Percentiles rank a stretch among this genome's conserved stretches.
phyloP scores from a whole-genome alignment of 2,113 vertebrate species.

The Microcebus ravelobensis region DNA sequence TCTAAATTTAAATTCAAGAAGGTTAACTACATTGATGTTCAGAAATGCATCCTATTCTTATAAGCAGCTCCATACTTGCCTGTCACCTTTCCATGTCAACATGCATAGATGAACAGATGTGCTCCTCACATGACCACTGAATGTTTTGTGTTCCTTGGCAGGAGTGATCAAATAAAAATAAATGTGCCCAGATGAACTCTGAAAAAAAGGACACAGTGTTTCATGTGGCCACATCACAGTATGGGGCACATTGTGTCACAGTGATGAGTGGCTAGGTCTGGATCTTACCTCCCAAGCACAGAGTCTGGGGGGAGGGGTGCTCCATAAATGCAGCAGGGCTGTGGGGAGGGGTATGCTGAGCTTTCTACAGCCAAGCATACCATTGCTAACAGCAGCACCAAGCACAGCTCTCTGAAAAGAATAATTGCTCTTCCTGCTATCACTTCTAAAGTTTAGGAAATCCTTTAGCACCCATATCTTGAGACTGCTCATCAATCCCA shows the following conservation, averaged over 20 bases:
- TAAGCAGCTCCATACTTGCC: neutral
- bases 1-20: conserved; percentile 37
- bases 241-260: too few species aligned
- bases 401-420: neutral
- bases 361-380: neutral
- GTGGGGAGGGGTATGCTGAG: neutral
- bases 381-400: neutral
- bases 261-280: neutral
- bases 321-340: neutral
- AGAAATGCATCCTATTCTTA: neutral
- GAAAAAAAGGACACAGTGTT: neutral
- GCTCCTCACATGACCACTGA: neutral
- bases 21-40: neutral
- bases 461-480: neutral
- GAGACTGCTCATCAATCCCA: neutral
- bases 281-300: neutral
- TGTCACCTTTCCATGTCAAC: conserved; percentile 38
- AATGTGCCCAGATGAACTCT: neutral
- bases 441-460: neutral
- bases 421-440: neutral
- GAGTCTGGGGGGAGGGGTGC: neutral
- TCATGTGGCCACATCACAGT: neutral
- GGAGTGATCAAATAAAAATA: neutral
- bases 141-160: conserved; percentile 34
- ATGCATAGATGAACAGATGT: neutral